These are phyloP conservation scores for Vidua macroura DNA, from an alignment of 2,113 vertebrate genomes.

Conservation along the genomic window DNA sequence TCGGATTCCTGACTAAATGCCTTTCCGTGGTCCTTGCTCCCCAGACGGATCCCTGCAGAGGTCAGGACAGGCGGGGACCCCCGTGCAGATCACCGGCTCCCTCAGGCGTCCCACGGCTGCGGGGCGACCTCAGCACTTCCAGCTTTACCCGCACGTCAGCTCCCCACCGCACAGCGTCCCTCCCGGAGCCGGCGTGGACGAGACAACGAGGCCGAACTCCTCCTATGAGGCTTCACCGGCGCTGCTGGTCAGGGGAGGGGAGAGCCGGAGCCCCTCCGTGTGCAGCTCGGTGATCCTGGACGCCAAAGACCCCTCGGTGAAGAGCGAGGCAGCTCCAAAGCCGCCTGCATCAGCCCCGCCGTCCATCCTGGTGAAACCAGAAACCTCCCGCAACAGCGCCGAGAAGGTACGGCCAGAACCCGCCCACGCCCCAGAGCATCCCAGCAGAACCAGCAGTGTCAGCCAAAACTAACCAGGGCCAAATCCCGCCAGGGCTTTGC, in stretches of 20 bases:
- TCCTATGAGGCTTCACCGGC: constrained; percentile 40
- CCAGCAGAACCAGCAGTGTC: background rate
- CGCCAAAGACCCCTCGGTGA: constrained; percentile 65
- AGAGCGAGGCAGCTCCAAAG: constrained; percentile 71
- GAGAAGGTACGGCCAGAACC: constrained; percentile 81
- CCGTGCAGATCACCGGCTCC: constrained; percentile 57
- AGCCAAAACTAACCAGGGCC: accelerated
- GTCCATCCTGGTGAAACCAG: constrained; percentile 92
- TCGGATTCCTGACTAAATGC: background rate
- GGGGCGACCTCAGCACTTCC: constrained; percentile 61
- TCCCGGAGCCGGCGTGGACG: background rate
- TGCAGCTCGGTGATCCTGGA: constrained; percentile 77
- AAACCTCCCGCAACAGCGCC: constrained; percentile 76
- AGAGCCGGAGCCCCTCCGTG: constrained; percentile 64
- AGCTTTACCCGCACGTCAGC: constrained; percentile 68
- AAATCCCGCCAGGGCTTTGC: accelerated
- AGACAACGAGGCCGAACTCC: constrained; percentile 67
- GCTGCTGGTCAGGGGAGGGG: background rate
- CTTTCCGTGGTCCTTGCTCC: background rate
- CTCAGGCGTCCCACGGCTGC: constrained; percentile 54
- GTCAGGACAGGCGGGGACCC: constrained; percentile 60
- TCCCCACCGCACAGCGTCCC: constrained; percentile 15
- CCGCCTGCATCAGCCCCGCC: constrained; percentile 74
- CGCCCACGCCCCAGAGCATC: background rate
- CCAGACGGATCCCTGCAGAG: constrained; percentile 76